These are phyloP conservation scores for Rhineura floridana DNA, from an alignment of 2,113 vertebrate species.

Conservation along the genomic window DNA sequence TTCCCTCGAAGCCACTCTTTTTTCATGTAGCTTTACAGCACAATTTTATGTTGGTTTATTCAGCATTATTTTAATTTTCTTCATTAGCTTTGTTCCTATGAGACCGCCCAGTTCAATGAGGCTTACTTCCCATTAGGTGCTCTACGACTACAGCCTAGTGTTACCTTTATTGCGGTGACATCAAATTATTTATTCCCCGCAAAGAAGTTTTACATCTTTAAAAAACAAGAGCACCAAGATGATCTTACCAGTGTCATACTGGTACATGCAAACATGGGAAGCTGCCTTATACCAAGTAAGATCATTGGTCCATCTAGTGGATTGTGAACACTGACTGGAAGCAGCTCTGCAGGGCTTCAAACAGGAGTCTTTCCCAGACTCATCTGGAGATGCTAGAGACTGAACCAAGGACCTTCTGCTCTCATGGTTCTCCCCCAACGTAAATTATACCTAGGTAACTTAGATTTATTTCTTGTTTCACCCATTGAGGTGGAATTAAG, in stretches of 20 bases:
- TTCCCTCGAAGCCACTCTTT: not conserved
- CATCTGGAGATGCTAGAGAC: no score
- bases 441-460: no score
- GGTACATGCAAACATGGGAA: no score
- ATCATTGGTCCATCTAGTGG: no score
- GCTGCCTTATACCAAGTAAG: no score
- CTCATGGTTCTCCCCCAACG: no score
- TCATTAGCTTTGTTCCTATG: no score
- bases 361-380: no score
- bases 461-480: not conserved
- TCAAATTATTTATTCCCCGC: no score
- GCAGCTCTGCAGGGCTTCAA: no score
- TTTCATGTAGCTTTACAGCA: not conserved
- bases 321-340: no score
- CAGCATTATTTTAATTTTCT: not conserved
- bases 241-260: not conserved
- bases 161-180: not conserved
- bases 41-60: not conserved
- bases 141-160: not conserved
- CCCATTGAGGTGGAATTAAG: not conserved
- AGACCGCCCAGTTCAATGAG: not conserved
- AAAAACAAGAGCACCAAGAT: not conserved
- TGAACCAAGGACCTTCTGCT: no score
- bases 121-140: not conserved
- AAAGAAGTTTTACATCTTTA: not conserved